Evolutionary conservation across 2,113 vertebrate species (phyloP).

Genomic region (Psittacula cyanocephala): DNA sequence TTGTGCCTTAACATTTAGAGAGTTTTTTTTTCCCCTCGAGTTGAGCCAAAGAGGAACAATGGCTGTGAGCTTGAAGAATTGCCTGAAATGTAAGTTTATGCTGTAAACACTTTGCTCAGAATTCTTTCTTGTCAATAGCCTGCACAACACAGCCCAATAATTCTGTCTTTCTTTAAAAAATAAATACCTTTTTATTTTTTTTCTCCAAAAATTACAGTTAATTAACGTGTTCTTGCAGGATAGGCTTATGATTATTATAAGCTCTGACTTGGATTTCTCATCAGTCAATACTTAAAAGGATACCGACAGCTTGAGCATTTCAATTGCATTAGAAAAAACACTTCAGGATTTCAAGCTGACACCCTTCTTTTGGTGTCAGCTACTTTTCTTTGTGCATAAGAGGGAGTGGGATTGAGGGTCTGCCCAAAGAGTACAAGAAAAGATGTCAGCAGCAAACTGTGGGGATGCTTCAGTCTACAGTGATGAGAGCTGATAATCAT

Average conservation of each 20-base stretch:
- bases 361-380: background rate
- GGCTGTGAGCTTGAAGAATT: background rate
- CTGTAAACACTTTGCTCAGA: background rate
- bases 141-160: accelerated
- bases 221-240: background rate
- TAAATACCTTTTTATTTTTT: background rate
- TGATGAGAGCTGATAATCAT: background rate
- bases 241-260: background rate
- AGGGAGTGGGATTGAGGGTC: background rate
- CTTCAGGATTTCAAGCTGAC: background rate
- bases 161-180: background rate
- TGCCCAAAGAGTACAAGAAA: background rate
- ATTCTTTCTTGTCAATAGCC: background rate
- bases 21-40: background rate
- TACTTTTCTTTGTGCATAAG: background rate
- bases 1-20: background rate
- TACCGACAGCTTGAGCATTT: background rate
- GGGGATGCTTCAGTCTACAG: background rate
- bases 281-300: background rate
- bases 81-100: background rate
- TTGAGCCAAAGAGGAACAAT: background rate
- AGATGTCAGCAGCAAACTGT: background rate
- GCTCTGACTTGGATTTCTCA: background rate
- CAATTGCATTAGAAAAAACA: background rate
- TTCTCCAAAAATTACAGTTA: background rate